Percentiles rank a stretch among this genome's conserved stretches.
Conservation (phyloP, 2,888 invertebrate genomes). For the Acronicta psi region DNA sequence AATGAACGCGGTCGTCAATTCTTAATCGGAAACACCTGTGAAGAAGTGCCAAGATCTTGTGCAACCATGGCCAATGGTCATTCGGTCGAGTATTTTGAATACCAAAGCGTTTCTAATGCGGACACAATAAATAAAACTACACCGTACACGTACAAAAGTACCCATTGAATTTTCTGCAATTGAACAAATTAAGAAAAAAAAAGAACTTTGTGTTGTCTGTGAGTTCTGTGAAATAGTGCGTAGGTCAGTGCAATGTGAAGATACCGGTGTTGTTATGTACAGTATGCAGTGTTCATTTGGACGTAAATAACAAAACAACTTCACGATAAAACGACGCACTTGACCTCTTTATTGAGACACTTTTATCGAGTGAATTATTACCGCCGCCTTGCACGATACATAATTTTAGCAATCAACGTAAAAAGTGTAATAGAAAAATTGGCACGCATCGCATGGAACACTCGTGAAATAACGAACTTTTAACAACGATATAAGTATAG, state of each 20-base stretch:
- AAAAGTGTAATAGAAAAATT: constrained; percentile 58
- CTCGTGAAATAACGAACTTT: constrained; percentile 18
- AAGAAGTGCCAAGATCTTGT: constrained; percentile 50
- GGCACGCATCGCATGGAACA: constrained; percentile 46
- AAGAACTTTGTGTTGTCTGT: too few relatives aligned
- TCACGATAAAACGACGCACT: constrained; percentile 71
- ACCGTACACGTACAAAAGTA: neutral
- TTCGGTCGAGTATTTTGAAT: constrained; percentile 46
- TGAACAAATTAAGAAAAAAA: too few relatives aligned
- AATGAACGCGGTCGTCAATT: constrained; percentile 34
- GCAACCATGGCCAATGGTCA: constrained; percentile 46
- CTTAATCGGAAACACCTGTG: constrained; percentile 41
- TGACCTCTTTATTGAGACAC: constrained; percentile 78
- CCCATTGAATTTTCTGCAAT: constrained; percentile 7
- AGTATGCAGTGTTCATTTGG: constrained; percentile 58
- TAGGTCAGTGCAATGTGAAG: constrained; percentile 71
- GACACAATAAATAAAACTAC: neutral
- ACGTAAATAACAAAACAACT: constrained; percentile 69
- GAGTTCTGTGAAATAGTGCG: too few relatives aligned
- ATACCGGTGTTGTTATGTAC: constrained; percentile 56
- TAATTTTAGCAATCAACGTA: constrained; percentile 49
- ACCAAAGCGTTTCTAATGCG: constrained; percentile 11
- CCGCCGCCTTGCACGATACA: constrained; percentile 55
- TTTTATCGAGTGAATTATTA: constrained; percentile 71
- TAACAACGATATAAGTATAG: too few relatives aligned